phyloP scores from a whole-genome alignment of 2,113 vertebrate genomes.

The Neogale vison region DNA sequence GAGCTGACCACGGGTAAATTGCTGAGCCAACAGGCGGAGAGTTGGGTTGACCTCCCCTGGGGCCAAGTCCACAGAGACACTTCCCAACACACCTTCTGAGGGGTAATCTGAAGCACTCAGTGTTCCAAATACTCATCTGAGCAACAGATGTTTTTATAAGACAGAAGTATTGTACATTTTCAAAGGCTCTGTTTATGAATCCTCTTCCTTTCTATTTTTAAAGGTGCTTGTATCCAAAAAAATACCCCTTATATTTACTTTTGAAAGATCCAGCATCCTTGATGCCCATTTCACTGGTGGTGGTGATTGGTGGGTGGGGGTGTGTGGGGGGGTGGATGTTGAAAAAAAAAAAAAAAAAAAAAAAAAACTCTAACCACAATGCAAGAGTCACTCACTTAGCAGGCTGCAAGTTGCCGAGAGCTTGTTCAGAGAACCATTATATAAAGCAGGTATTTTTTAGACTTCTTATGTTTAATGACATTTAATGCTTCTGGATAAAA shows the following conservation, averaged over 20 bases:
- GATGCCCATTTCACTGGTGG: conserved; percentile 2
- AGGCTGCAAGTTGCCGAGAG: conserved; percentile 57
- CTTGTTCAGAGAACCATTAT: conserved; percentile 64
- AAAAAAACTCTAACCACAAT: conserved; percentile 33
- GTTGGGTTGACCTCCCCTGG: conserved; percentile 73
- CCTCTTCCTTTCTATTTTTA: conserved; percentile 73
- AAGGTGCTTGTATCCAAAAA: conserved; percentile 38
- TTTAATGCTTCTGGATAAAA: conserved; percentile 15
- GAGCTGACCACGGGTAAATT: conserved; percentile 93
- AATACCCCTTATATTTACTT: conserved; percentile 57
- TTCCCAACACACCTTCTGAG: conserved; percentile 87
- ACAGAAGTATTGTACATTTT: conserved; percentile 64
- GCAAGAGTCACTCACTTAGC: conserved; percentile 65
- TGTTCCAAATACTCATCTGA: conserved; percentile 71
- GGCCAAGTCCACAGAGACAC: conserved; percentile 84
- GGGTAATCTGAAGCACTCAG: conserved; percentile 76
- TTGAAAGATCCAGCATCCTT: conserved; percentile 12
- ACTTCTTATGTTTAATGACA: conserved; percentile 72
- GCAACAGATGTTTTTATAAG: conserved; percentile 67
- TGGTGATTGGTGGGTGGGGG: not conserved
- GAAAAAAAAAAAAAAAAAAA: not conserved
- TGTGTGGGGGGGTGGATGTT: no score
- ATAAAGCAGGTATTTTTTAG: conserved; percentile 72
- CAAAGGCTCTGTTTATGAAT: conserved; percentile 71
- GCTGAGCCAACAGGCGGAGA: conserved; percentile 93